Conservation (phyloP, 2,888 invertebrate species). For the Gandaritis pyraliata region DNA sequence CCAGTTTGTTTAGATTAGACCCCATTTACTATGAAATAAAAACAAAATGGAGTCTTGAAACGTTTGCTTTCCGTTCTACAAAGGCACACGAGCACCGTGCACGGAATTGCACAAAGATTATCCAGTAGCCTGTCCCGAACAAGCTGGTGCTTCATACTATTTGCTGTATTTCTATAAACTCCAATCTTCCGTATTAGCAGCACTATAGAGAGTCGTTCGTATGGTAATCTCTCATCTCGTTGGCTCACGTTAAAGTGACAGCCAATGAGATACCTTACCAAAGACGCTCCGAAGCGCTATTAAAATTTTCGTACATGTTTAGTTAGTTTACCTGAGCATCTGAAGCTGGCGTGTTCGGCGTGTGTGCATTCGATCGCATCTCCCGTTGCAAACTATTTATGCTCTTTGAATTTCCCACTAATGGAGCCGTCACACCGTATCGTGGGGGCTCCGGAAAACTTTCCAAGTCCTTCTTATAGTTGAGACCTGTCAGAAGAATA, state of each 20-base stretch:
- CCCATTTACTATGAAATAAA: too few relatives aligned
- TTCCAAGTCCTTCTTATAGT: slow-evolving; percentile 68
- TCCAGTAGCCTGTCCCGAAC: neutral
- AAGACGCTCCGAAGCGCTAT: too few relatives aligned
- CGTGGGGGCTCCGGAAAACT: slow-evolving; percentile 75
- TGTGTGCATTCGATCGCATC: slow-evolving; percentile 65
- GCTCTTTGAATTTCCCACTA: slow-evolving; percentile 70
- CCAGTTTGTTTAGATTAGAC: too few relatives aligned
- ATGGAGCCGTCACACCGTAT: slow-evolving; percentile 71
- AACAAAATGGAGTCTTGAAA: too few relatives aligned
- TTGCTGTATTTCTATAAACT: too few relatives aligned
- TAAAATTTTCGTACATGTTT: too few relatives aligned
- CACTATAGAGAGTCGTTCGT: too few relatives aligned
- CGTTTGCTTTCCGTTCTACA: too few relatives aligned
- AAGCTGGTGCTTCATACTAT: neutral
- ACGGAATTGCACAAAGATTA: neutral
- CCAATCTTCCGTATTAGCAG: too few relatives aligned
- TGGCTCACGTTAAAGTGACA: too few relatives aligned
- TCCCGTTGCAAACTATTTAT: slow-evolving; percentile 71
- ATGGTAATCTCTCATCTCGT: too few relatives aligned
- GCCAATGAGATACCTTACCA: too few relatives aligned
- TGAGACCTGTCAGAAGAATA: slow-evolving; percentile 59
- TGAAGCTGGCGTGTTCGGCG: slow-evolving; percentile 72
- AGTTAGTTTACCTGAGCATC: slow-evolving; percentile 68
- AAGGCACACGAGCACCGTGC: neutral